Evolutionary conservation across 92 coral and sea anemone species (phyloP).

Genomic region (Porites evermanni): DNA sequence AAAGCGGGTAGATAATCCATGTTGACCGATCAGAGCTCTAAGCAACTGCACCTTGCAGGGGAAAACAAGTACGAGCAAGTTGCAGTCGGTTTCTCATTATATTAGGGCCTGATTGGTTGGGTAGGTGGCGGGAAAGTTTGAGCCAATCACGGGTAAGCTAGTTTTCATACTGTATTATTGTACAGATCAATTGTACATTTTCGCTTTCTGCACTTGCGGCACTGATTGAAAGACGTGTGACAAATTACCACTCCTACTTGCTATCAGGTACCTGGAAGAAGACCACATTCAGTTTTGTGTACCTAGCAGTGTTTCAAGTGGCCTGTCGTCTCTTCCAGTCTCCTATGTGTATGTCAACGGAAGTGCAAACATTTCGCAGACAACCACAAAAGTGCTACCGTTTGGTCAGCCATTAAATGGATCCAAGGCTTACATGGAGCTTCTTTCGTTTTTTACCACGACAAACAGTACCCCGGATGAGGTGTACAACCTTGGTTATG

Average conservation of each 20-base stretch:
- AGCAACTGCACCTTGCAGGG: too few species aligned
- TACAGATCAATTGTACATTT: too few species aligned
- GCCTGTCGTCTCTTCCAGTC: conserved; percentile 82
- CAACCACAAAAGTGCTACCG: conserved; percentile 78
- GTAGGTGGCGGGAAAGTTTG: too few species aligned
- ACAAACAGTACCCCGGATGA: conserved; percentile 78
- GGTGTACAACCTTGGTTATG: conserved; percentile 75
- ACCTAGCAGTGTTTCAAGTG: conserved; percentile 88
- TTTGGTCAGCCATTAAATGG: conserved; percentile 80
- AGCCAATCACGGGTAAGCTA: too few species aligned
- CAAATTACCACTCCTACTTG: background rate
- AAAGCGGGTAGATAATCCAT: too few species aligned
- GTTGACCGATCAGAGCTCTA: too few species aligned
- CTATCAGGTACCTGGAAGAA: conserved; percentile 71
- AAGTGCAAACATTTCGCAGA: conserved; percentile 46
- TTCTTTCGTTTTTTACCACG: conserved; percentile 85
- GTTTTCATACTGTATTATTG: too few species aligned
- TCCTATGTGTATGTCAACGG: conserved; percentile 83
- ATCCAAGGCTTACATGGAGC: conserved; percentile 71
- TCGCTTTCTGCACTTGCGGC: too few species aligned
- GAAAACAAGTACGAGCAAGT: too few species aligned
- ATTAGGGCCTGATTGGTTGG: too few species aligned
- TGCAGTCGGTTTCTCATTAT: too few species aligned
- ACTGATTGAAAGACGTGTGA: background rate
- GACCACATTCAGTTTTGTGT: conserved; percentile 84